Evolutionary conservation across 2,888 invertebrate species (phyloP), one percentile per base, ranked within the genome.

Genomic region (Euspilapteryx auroguttella): DNA sequence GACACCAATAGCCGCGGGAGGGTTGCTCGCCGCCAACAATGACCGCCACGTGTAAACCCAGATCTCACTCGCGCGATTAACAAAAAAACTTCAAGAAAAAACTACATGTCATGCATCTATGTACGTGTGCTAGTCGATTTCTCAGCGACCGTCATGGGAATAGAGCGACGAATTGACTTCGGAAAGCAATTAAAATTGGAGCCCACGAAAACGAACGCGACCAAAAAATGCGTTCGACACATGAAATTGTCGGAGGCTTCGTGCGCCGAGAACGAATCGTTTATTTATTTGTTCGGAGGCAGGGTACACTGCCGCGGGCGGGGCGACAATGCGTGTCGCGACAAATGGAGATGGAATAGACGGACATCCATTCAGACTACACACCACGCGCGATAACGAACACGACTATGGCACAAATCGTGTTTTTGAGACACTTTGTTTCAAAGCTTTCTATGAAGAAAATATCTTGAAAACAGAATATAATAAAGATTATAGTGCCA

Each of bases 81-180:
- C 56, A 61, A 43, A 62, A 66, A 68, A 33, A 28, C 65, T 51
- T 55, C 54, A 17, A 17, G 56, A 63, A 66, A 71, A 69, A 75
- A 65, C 65, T 63, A 71, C 73, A 68, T 68, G 73, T 73, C 75
- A 73, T 71, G 75, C 68, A 71, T 65, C 5, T n/a, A n/a, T n/a
- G 68, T 65, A 68, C 68, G 69, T 71, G 68, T 71, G 71, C 64
- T 62, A 58, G 65, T 64, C 68, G 56, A 68, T 71, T 69, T 71
- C 65, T 65, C 63, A 59, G 63, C 57, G 59, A 55, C 62, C 56
- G 69, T 63, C 73, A 66, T 73, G 75, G 71, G 75, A 75, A 71
- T 71, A 56, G 57, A 61, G 55, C 57, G 59, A 56, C 64, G 64
- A 64, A 64, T 63, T 55, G 56, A 62, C 54, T 66, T 64, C 63